A percentile compares a stretch with the other conserved stretches of the same genome.
Evolutionary conservation across 2,888 invertebrate species (phyloP).

Genomic region (Baccha elongata): DNA sequence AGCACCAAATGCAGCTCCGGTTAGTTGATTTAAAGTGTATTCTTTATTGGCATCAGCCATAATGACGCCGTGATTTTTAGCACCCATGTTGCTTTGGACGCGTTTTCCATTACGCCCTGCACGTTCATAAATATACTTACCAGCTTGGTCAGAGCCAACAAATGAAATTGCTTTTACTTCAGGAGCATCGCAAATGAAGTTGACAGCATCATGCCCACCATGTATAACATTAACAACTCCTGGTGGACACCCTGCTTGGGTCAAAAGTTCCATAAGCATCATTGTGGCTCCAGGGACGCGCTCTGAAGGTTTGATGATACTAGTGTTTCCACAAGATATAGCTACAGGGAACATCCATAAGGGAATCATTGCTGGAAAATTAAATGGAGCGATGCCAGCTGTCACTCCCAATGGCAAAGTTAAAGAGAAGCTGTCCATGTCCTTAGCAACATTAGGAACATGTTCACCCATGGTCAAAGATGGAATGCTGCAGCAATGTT

Average conservation of each 20-base stretch:
- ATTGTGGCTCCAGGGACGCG: slow-evolving; percentile 98
- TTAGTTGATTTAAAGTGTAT: slow-evolving; percentile 94
- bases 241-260: slow-evolving; percentile 97
- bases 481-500: slow-evolving; percentile 97
- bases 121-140: slow-evolving; percentile 96
- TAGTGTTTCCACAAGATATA: slow-evolving; percentile 96
- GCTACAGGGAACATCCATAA: slow-evolving; percentile 96
- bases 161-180: slow-evolving; percentile 98
- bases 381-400: slow-evolving; percentile 98
- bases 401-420: slow-evolving; percentile 94
- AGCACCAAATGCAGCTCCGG: slow-evolving; percentile 98
- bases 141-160: slow-evolving; percentile 98
- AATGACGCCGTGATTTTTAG: slow-evolving; percentile 99
- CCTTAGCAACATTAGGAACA: slow-evolving; percentile 90
- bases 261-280: slow-evolving; percentile 95
- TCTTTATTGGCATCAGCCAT: slow-evolving; percentile 99
- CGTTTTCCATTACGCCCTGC: slow-evolving; percentile 96
- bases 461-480: slow-evolving; percentile 96
- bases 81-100: slow-evolving; percentile 99
- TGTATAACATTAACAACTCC: slow-evolving; percentile 98
- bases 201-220: slow-evolving; percentile 96
- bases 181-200: slow-evolving; percentile 98
- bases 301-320: slow-evolving; percentile 97
- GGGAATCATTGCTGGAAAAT: slow-evolving; percentile 99
- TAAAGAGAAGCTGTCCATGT: slow-evolving; percentile 98